Evolutionary conservation across 35 echinoderm and acorn worm species (phyloP).

Genomic region (Diadema setosum): DNA sequence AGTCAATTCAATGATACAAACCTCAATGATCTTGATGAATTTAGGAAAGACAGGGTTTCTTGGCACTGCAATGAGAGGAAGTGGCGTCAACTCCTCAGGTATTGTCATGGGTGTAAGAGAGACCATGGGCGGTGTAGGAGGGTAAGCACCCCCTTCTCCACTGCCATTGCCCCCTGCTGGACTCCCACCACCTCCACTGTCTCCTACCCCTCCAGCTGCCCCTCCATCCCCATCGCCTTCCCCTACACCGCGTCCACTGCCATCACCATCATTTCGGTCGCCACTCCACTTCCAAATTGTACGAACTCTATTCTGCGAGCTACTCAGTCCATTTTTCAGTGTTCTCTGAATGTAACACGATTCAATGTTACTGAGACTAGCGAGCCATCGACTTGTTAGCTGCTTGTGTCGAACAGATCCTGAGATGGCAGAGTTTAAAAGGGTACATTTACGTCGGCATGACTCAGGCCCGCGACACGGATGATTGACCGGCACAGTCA

Average conservation of each 20-base stretch:
- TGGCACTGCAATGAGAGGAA: slow-evolving; percentile 88
- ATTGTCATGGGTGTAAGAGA: slow-evolving; percentile 88
- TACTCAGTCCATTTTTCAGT: background rate
- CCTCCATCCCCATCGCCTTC: background rate
- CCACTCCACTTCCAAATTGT: slow-evolving; percentile 68
- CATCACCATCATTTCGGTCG: background rate
- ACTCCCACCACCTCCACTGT: background rate
- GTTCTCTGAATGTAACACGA: too few relatives aligned
- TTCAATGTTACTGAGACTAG: too few relatives aligned
- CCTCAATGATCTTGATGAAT: slow-evolving; percentile 99
- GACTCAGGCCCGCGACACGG: too few relatives aligned
- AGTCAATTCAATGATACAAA: background rate
- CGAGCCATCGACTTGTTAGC: too few relatives aligned
- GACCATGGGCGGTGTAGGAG: slow-evolving; percentile 34
- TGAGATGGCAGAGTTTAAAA: background rate
- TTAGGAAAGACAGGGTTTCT: slow-evolving; percentile 98
- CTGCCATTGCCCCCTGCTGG: background rate
- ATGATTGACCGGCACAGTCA: background rate
- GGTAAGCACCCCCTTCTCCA: background rate
- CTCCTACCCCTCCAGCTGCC: background rate
- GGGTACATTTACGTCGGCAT: too few relatives aligned
- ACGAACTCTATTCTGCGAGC: background rate
- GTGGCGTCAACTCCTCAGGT: slow-evolving; percentile 81
- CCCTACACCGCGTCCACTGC: background rate
- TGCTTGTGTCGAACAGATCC: too few relatives aligned